These are phyloP conservation scores for Sitta carolinensis DNA, from an alignment of 2,797 vertebrate genomes.

Conservation along the genomic window DNA sequence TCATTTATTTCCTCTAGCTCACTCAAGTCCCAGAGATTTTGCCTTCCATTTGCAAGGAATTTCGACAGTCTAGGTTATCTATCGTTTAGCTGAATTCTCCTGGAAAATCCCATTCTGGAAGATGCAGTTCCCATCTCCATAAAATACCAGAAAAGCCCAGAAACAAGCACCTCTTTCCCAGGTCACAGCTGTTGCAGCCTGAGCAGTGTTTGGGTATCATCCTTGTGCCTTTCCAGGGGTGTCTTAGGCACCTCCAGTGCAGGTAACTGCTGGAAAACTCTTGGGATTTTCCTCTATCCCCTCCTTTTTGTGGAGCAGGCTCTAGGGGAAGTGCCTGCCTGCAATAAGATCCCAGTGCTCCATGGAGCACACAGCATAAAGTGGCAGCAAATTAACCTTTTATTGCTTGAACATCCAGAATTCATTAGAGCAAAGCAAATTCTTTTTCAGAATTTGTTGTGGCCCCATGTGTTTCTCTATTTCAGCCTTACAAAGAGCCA, in stretches of 20 bases:
- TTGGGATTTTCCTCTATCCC: neutral
- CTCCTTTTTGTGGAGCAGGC: neutral
- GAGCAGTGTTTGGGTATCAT: neutral
- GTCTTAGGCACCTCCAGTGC: neutral
- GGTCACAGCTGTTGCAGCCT: neutral
- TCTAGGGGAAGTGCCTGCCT: neutral
- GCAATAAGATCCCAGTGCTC: neutral
- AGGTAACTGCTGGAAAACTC: neutral
- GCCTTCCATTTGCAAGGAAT: neutral
- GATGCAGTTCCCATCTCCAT: neutral
- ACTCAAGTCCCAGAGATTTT: neutral
- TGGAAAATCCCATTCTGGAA: neutral
- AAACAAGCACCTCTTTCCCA: neutral
- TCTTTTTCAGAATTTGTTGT: neutral
- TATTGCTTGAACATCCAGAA: neutral
- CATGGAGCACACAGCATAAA: neutral
- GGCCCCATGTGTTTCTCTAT: neutral
- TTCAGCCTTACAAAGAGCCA: neutral
- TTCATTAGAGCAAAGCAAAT: neutral
- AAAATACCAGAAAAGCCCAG: neutral
- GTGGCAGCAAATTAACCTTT: neutral
- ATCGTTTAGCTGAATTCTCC: neutral
- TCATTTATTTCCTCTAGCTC: conserved; percentile 40
- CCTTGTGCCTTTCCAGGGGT: neutral
- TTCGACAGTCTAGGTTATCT: neutral